Percentiles rank a stretch among this genome's conserved stretches.
Evolutionary conservation across 2,113 vertebrate genomes (phyloP).

Genomic region (Rhinoderma darwinii): DNA sequence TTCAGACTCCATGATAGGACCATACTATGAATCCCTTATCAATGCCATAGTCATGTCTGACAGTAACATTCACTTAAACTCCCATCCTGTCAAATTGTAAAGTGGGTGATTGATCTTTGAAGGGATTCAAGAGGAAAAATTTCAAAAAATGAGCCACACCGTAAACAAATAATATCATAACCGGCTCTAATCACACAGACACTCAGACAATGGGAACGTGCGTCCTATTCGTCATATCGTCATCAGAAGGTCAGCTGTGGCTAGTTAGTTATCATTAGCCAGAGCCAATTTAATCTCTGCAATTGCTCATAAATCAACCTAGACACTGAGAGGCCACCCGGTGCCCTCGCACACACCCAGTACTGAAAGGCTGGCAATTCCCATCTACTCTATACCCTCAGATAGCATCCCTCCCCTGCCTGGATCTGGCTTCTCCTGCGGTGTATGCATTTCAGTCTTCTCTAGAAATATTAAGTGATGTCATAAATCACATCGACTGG

Average conservation of each 20-base stretch:
- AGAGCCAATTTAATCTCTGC: slow-evolving; percentile 65
- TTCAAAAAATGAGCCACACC: not conserved
- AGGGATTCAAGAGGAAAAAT: not conserved
- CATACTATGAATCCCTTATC: not conserved
- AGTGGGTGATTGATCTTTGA: slow-evolving; percentile 16
- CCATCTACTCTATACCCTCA: not conserved
- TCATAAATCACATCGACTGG: slow-evolving; percentile 44
- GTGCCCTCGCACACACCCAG: slow-evolving; percentile 27
- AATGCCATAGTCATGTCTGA: not conserved
- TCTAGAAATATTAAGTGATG: slow-evolving; percentile 58
- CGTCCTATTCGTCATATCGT: slow-evolving; percentile 47
- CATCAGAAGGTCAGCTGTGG: slow-evolving; percentile 62
- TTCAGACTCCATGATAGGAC: not conserved
- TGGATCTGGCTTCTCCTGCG: not conserved
- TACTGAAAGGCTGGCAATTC: slow-evolving; percentile 62
- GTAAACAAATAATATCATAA: slow-evolving; percentile 31
- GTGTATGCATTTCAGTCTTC: slow-evolving; percentile 18
- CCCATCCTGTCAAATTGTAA: slow-evolving; percentile 20
- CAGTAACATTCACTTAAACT: slow-evolving; percentile 26
- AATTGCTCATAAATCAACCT: slow-evolving; percentile 61
- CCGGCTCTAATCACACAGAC: not conserved
- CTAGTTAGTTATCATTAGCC: slow-evolving; percentile 65
- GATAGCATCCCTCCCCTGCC: slow-evolving; percentile 11
- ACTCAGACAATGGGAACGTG: slow-evolving; percentile 33
- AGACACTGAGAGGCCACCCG: slow-evolving; percentile 52